Percentiles rank a stretch among this genome's conserved stretches.
Evolutionary conservation across 2,888 invertebrate species (phyloP).

Genomic region (Cyclophora albipunctata): DNA sequence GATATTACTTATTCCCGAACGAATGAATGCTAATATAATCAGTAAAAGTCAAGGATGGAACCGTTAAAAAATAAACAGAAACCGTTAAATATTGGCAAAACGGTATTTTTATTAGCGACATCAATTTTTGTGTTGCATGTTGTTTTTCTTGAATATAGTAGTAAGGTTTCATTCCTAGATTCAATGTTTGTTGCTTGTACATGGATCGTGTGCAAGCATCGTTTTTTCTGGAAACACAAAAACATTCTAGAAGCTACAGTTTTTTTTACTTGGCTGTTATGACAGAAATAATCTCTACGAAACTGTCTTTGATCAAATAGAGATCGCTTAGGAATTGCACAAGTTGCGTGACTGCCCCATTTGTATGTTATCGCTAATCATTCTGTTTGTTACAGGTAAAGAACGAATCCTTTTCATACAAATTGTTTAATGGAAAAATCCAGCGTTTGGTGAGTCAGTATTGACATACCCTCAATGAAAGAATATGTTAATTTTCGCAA

Average conservation of each 20-base stretch:
- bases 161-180: too few species aligned
- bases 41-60: constrained; percentile 43
- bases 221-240: too few species aligned
- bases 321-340: constrained; percentile 29
- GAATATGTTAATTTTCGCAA: constrained; percentile 1
- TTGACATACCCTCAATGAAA: constrained; percentile 9
- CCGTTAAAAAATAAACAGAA: constrained; percentile 30
- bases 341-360: constrained; percentile 41
- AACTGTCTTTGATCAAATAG: constrained; percentile 25
- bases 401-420: constrained; percentile 19
- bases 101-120: constrained; percentile 31
- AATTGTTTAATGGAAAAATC: constrained; percentile 12
- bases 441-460: constrained; percentile 12
- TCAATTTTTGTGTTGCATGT: constrained; percentile 13
- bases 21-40: constrained; percentile 47
- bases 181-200: too few species aligned
- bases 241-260: too few species aligned
- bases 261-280: too few species aligned
- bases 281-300: constrained; percentile 8
- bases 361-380: constrained; percentile 47
- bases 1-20: constrained; percentile 35
- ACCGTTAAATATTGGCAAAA: constrained; percentile 25
- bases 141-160: too few species aligned
- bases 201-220: too few species aligned
- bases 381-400: constrained; percentile 41